These are phyloP conservation scores for Cantharis lateralis DNA, from an alignment of 2,888 invertebrate species.

Conservation along the genomic window DNA sequence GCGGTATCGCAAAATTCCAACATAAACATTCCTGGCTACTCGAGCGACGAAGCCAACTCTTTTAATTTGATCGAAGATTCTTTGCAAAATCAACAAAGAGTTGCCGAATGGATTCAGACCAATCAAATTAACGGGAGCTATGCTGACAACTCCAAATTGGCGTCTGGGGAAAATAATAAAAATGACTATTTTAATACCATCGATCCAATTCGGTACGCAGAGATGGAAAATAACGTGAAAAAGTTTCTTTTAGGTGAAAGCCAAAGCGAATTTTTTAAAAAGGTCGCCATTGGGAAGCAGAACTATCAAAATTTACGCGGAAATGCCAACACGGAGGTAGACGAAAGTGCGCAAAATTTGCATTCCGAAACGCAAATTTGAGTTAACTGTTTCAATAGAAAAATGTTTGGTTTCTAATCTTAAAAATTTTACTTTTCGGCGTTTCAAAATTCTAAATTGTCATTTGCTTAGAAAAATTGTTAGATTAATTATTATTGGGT, in stretches of 20 bases:
- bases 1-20: neutral
- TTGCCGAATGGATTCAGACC: slow-evolving; percentile 78
- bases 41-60: slow-evolving; percentile 37
- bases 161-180: slow-evolving; percentile 43
- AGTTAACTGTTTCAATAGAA: slow-evolving; percentile 7
- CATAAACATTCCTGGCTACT: slow-evolving; percentile 33
- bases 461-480: neutral
- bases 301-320: slow-evolving; percentile 45
- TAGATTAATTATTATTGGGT: neutral
- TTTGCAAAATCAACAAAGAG: slow-evolving; percentile 52
- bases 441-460: neutral
- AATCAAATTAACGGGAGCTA: slow-evolving; percentile 56
- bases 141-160: slow-evolving; percentile 54
- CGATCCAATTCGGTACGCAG: slow-evolving; percentile 60
- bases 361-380: slow-evolving; percentile 48
- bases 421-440: neutral
- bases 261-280: slow-evolving; percentile 46
- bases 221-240: slow-evolving; percentile 80
- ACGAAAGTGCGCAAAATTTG: slow-evolving; percentile 5
- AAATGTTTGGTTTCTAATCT: slow-evolving; percentile 1
- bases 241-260: slow-evolving; percentile 65
- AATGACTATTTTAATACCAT: slow-evolving; percentile 55
- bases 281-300: slow-evolving; percentile 48
- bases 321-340: slow-evolving; percentile 9
- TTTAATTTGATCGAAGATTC: slow-evolving; percentile 36